Conservation (phyloP, 2,113 vertebrate species). For the Chionis minor region DNA sequence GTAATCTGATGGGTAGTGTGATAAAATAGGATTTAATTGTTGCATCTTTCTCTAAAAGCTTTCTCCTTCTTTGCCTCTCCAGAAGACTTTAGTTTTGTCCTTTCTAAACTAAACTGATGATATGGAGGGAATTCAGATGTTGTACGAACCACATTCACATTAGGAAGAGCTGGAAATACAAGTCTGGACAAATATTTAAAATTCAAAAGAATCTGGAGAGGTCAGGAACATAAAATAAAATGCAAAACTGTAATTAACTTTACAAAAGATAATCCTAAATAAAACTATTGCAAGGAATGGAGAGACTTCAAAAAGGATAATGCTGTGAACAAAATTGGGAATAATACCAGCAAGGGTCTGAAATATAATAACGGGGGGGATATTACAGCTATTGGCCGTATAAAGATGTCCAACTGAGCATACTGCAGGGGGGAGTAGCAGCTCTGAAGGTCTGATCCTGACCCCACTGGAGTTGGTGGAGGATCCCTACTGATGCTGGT, state of each 20-base stretch:
- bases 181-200: neutral
- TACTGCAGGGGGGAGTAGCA: neutral
- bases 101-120: neutral
- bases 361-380: neutral
- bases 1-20: neutral
- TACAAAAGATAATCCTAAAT: neutral
- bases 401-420: neutral
- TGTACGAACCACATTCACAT: neutral
- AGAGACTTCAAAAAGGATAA: neutral
- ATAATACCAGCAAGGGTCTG: neutral
- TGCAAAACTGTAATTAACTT: constrained; percentile 15
- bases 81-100: neutral
- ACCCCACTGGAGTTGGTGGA: neutral
- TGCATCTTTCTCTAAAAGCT: neutral
- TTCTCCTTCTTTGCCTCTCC: neutral
- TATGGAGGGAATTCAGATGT: neutral
- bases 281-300: neutral
- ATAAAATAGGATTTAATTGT: neutral
- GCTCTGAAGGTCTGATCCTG: neutral
- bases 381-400: neutral
- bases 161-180: neutral
- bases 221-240: neutral
- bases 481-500: neutral
- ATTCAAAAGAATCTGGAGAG: constrained; percentile 1
- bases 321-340: neutral